Conservation (phyloP, 2,113 vertebrate genomes). For the Myxocyprinus asiaticus region DNA sequence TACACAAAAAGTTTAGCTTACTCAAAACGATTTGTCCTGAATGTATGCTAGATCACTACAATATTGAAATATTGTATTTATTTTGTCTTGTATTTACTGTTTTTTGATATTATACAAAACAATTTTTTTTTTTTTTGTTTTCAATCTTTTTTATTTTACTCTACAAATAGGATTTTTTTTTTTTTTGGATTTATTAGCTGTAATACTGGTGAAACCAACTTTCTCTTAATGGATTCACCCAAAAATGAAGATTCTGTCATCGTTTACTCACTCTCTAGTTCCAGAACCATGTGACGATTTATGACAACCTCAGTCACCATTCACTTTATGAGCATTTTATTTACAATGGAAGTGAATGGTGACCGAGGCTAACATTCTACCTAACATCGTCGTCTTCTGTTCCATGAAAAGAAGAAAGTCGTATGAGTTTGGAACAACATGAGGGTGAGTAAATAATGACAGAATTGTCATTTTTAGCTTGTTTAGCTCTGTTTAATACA, state of each 20-base stretch:
- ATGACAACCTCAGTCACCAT: too few relatives aligned
- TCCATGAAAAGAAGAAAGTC: too few relatives aligned
- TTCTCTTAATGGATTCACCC: not conserved
- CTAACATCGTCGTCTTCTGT: too few relatives aligned
- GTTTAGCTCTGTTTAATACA: constrained; percentile 29
- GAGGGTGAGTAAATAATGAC: too few relatives aligned
- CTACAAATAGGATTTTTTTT: not conserved
- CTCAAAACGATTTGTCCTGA: not conserved
- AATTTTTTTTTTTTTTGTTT: not conserved
- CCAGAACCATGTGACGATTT: too few relatives aligned
- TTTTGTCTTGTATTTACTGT: constrained; percentile 37
- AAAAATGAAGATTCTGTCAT: too few relatives aligned
- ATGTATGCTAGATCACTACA: constrained; percentile 27
- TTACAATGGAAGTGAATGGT: too few relatives aligned
- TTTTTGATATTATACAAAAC: not conserved
- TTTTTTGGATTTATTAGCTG: not conserved
- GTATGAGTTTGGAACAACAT: too few relatives aligned
- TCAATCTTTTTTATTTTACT: not conserved
- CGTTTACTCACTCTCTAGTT: too few relatives aligned
- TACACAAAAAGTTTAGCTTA: not conserved
- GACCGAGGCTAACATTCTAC: too few relatives aligned
- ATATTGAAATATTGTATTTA: constrained; percentile 44
- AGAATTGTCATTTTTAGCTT: too few relatives aligned
- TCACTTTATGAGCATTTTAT: too few relatives aligned
- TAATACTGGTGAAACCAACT: constrained; percentile 39